Conservation (phyloP, 1,140 invertebrate species). For the Zaprionus davidi region DNA sequence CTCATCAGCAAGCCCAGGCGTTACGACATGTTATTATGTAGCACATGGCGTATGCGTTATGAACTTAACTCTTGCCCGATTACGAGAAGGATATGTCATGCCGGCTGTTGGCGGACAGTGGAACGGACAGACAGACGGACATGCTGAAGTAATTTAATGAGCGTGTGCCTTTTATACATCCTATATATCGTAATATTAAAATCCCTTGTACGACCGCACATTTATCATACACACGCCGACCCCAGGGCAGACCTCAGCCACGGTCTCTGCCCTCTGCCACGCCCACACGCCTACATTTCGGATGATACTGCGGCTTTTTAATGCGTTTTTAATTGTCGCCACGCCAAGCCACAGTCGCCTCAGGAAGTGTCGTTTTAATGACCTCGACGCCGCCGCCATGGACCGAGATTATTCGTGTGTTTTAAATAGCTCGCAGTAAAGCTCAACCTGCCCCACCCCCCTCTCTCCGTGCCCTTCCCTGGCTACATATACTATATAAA, state of each 20-base stretch:
- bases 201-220: conserved; percentile 62
- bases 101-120: conserved; percentile 24
- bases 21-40: conserved; percentile 58
- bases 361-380: conserved; percentile 57
- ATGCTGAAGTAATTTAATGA: conserved; percentile 75
- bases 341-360: conserved; percentile 9
- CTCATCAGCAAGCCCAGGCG: conserved; percentile 47
- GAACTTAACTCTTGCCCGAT: conserved; percentile 33
- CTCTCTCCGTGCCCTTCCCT: not conserved
- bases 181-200: conserved; percentile 28
- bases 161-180: conserved; percentile 47
- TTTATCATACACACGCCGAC: conserved; percentile 59
- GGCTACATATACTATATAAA: not conserved
- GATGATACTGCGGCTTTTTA: conserved; percentile 48
- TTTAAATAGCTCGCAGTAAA: conserved; percentile 4
- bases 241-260: conserved; percentile 11
- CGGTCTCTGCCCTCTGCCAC: not conserved
- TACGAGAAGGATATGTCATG: conserved; percentile 15
- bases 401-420: conserved; percentile 3
- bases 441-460: not conserved
- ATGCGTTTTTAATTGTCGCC: conserved; percentile 78
- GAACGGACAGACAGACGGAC: conserved; percentile 13
- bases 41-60: conserved; percentile 66
- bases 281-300: not conserved
- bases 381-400: conserved; percentile 22